These are phyloP conservation scores for Drosophila fungiperda DNA, from an alignment of 2,888 invertebrate genomes.

Conservation along the genomic window DNA sequence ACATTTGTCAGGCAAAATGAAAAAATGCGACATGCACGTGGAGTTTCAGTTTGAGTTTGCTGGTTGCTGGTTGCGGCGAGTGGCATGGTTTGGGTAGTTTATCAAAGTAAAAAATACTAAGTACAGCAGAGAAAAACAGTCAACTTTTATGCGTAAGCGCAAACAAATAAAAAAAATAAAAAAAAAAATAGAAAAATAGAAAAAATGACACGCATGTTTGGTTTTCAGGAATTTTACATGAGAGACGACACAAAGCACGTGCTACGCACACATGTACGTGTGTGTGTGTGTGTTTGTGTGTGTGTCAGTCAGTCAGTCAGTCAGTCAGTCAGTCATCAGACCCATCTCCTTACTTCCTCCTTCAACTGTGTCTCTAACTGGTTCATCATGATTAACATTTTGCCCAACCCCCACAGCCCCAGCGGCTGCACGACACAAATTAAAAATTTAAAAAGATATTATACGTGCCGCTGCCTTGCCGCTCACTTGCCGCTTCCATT, in stretches of 20 bases:
- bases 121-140: slow-evolving; percentile 6
- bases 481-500: neutral
- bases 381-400: slow-evolving; percentile 77
- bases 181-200: neutral
- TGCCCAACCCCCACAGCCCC: neutral
- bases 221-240: slow-evolving; percentile 68
- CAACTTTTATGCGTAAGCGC: slow-evolving; percentile 59
- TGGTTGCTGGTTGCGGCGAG: neutral
- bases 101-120: slow-evolving; percentile 2
- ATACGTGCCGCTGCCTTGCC: slow-evolving; percentile 34
- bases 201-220: slow-evolving; percentile 68
- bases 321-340: slow-evolving; percentile 35
- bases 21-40: too few relatives aligned
- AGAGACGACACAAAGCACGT: slow-evolving; percentile 32
- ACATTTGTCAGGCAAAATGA: slow-evolving; percentile 55
- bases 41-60: neutral
- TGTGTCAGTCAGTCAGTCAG: slow-evolving; percentile 9
- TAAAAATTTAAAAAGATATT: slow-evolving; percentile 63
- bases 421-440: slow-evolving; percentile 49
- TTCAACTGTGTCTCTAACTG: slow-evolving; percentile 56
- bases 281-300: neutral
- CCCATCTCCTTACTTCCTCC: neutral
- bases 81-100: slow-evolving; percentile 1
- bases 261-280: slow-evolving; percentile 26
- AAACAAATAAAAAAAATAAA: slow-evolving; percentile 1